phyloP scores from a whole-genome alignment of 2,797 vertebrate genomes.

The Triplophysa yarkandensis region DNA sequence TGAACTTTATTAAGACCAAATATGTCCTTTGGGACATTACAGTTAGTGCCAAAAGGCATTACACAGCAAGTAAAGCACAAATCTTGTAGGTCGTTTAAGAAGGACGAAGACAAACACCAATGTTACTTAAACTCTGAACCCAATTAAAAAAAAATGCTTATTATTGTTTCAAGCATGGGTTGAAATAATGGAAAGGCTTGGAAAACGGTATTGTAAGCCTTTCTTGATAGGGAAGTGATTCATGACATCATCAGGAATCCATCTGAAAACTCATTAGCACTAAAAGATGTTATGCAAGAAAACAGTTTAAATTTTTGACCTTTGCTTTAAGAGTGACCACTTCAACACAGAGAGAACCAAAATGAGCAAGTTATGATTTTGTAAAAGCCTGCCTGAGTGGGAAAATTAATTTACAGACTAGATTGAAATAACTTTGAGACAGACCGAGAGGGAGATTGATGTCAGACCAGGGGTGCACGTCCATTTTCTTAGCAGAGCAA shows the following conservation, averaged over 20 bases:
- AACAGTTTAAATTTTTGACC: constrained; percentile 17
- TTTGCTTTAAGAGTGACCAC: constrained; percentile 19
- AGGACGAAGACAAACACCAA: neutral
- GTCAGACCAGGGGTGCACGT: constrained; percentile 6
- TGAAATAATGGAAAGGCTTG: constrained; percentile 4
- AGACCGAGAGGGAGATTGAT: constrained; percentile 41
- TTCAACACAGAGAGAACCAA: constrained; percentile 11
- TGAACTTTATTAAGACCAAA: constrained; percentile 1
- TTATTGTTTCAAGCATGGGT: neutral
- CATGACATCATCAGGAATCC: neutral
- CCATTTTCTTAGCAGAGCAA: constrained; percentile 29
- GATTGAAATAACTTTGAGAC: constrained; percentile 45
- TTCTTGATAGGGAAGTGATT: constrained; percentile 13
- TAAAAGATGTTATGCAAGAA: constrained; percentile 14
- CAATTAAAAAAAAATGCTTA: neutral
- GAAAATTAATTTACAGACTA: constrained; percentile 42
- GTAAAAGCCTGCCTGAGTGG: constrained; percentile 38
- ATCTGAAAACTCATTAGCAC: constrained; percentile 16
- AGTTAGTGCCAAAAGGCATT: neutral
- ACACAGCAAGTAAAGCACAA: neutral
- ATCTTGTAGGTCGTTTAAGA: neutral
- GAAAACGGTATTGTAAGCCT: neutral
- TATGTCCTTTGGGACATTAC: neutral
- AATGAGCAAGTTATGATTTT: constrained; percentile 45
- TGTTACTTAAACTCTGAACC: neutral